Percentiles rank a stretch among this genome's conserved stretches.
phyloP scores from a whole-genome alignment of 1,140 invertebrate species.

The Panagrolaimus sp. region DNA sequence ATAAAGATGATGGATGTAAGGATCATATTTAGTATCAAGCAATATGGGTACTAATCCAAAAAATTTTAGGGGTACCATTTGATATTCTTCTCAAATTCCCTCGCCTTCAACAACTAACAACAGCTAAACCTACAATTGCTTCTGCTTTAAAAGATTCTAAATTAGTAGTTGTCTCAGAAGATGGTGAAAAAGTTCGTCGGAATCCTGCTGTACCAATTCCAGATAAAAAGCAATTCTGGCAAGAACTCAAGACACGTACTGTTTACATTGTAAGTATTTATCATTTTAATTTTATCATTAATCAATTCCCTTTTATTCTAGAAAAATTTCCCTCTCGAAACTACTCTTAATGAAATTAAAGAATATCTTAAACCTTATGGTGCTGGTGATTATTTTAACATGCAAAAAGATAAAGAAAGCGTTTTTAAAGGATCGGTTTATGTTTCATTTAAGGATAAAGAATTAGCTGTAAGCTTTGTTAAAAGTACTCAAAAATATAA shows the following conservation, averaged over 20 bases:
- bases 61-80: constrained; percentile 68
- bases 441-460: constrained; percentile 73
- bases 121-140: constrained; percentile 69
- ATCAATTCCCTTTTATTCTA: constrained; percentile 39
- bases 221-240: constrained; percentile 73
- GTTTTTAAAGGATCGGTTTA: constrained; percentile 82
- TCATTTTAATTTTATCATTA: not conserved
- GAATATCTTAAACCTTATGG: constrained; percentile 70
- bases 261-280: constrained; percentile 66
- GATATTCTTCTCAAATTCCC: constrained; percentile 80
- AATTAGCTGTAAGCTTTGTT: constrained; percentile 68
- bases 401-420: constrained; percentile 39
- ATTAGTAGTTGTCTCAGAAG: constrained; percentile 74
- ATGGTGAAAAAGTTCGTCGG: constrained; percentile 74
- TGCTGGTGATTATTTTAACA: constrained; percentile 68
- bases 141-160: constrained; percentile 71
- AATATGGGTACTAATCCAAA: too few species aligned
- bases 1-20: constrained; percentile 77
- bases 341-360: constrained; percentile 68
- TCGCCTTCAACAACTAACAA: constrained; percentile 70
- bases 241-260: constrained; percentile 71
- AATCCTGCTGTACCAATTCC: constrained; percentile 72
- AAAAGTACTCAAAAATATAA: constrained; percentile 70
- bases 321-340: constrained; percentile 77
- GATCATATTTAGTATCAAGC: constrained; percentile 56